Conservation (phyloP, 2,888 invertebrate species). For the Nephrotoma appendiculata region DNA sequence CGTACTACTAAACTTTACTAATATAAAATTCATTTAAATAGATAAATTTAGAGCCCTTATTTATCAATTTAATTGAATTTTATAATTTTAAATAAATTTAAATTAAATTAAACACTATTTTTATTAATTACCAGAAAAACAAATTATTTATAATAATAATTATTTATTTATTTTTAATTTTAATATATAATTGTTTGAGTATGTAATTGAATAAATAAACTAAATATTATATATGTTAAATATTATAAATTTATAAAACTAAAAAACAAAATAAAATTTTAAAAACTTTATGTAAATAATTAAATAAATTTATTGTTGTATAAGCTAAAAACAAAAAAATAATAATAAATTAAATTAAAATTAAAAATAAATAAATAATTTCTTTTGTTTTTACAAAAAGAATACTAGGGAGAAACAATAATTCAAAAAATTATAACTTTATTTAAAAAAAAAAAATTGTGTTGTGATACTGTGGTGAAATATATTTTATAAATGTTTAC, state of each 20-base stretch:
- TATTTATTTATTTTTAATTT: neutral
- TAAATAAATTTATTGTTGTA: neutral
- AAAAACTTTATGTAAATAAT: neutral
- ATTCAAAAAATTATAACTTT: neutral
- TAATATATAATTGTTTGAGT: neutral
- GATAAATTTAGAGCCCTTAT: constrained; percentile 31
- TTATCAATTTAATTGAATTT: constrained; percentile 27
- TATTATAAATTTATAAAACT: neutral
- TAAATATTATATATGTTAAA: neutral
- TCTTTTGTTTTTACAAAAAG: neutral
- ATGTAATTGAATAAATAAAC: neutral
- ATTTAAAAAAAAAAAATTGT: neutral
- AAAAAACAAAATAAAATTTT: neutral
- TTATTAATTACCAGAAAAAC: neutral
- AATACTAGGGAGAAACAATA: neutral
- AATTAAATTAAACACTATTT: neutral
- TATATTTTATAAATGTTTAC: neutral
- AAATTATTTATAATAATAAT: neutral
- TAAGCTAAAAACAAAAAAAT: neutral
- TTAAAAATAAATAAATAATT: neutral
- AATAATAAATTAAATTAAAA: neutral
- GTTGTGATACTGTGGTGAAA: neutral
- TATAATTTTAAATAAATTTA: constrained; percentile 3
- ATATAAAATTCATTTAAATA: constrained; percentile 23
- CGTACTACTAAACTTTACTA: neutral